phyloP scores from a whole-genome alignment of 1,140 invertebrate genomes.

The Oscheius sp. region DNA sequence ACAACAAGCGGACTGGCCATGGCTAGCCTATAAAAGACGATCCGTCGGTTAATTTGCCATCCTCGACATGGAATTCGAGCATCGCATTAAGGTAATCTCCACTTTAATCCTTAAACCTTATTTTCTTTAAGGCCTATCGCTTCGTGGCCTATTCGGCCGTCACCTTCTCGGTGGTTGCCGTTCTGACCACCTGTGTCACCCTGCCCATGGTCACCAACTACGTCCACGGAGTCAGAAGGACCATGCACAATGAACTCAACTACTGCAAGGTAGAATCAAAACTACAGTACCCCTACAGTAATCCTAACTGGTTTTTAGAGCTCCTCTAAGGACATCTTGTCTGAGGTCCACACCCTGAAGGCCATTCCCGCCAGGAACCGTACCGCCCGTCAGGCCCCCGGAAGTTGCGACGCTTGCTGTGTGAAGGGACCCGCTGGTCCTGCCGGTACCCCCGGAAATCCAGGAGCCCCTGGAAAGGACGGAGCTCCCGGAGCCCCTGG shows the following conservation, averaged over 20 bases:
- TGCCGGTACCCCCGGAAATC: conserved; percentile 31
- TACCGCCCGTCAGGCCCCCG: conserved; percentile 36
- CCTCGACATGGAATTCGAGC: conserved; percentile 35
- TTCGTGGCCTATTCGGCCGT: conserved; percentile 35
- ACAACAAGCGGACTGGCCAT: no score
- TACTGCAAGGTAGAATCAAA: neutral
- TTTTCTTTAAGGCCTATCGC: conserved; percentile 23
- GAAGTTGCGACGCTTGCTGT: conserved; percentile 32
- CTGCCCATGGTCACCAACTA: conserved; percentile 38
- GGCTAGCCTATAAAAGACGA: no score
- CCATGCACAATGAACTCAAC: neutral
- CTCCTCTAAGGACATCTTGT: neutral
- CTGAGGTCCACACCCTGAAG: neutral
- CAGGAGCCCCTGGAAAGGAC: conserved; percentile 17
- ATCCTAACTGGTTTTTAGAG: neutral
- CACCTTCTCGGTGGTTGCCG: conserved; percentile 33
- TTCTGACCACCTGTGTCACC: conserved; percentile 28
- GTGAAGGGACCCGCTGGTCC: conserved; percentile 25
- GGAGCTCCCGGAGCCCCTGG: conserved; percentile 30
- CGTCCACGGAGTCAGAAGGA: neutral
- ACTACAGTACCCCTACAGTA: neutral
- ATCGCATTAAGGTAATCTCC: conserved; percentile 13
- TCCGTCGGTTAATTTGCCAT: no score
- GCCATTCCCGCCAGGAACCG: conserved; percentile 26
- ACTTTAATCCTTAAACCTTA: no score